phyloP scores from a whole-genome alignment of 2,888 invertebrate species.

The Drosophila quinaria region DNA sequence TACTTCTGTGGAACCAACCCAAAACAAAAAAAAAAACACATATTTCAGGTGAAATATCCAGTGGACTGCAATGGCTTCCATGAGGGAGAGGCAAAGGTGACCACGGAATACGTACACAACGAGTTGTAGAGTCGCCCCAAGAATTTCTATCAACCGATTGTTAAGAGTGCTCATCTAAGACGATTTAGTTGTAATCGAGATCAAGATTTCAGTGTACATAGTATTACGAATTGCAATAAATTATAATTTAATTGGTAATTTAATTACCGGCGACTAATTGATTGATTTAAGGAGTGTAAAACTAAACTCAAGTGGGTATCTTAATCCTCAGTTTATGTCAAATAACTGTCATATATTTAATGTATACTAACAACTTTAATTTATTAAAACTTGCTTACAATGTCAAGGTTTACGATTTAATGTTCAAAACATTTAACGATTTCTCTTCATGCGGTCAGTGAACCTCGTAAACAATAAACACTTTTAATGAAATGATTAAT shows the following conservation, averaged over 20 bases:
- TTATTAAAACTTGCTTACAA: background rate
- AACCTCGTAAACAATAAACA: background rate
- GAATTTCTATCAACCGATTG: conserved; percentile 23
- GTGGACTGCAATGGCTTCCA: conserved; percentile 92
- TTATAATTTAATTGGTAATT: conserved; percentile 56
- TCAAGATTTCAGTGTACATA: conserved; percentile 71
- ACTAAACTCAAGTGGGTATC: no score
- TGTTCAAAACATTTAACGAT: background rate
- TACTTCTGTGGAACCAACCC: conserved; percentile 13
- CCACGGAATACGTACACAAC: conserved; percentile 93
- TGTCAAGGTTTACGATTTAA: conserved; percentile 2
- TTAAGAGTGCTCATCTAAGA: conserved; percentile 63
- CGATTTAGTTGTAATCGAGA: conserved; percentile 63
- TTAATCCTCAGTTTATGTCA: background rate
- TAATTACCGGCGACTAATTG: background rate
- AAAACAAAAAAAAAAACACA: background rate
- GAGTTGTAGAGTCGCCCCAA: conserved; percentile 88
- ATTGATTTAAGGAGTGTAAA: background rate
- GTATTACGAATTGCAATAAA: conserved; percentile 77
- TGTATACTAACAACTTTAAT: background rate
- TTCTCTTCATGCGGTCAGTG: background rate
- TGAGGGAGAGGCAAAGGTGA: conserved; percentile 92
- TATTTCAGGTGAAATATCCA: conserved; percentile 86
- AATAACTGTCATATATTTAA: background rate
- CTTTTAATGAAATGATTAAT: no score